These are phyloP conservation scores for Oryzias sinensis DNA, from an alignment of 2,797 vertebrate species.

Conservation along the genomic window DNA sequence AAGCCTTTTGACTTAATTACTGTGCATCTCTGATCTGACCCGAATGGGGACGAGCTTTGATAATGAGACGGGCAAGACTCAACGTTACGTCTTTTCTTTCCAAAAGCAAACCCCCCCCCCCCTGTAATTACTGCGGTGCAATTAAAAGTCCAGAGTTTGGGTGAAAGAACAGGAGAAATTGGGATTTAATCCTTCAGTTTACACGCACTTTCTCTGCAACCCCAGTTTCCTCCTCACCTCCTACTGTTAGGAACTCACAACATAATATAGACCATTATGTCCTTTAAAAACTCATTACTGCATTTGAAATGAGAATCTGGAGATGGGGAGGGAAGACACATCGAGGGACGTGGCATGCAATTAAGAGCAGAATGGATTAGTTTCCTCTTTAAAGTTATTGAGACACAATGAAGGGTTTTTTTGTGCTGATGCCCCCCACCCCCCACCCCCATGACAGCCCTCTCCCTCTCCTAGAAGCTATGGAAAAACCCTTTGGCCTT, in stretches of 20 bases:
- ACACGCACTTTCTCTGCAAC: slow-evolving; percentile 36
- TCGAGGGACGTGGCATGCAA: slow-evolving; percentile 79
- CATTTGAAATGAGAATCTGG: slow-evolving; percentile 75
- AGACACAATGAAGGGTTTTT: slow-evolving; percentile 76
- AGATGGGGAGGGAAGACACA: slow-evolving; percentile 53
- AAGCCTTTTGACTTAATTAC: slow-evolving; percentile 75
- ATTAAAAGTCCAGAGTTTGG: slow-evolving; percentile 80
- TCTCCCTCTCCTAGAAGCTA: slow-evolving; percentile 46
- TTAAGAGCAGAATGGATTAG: slow-evolving; percentile 80
- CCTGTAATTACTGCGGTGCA: slow-evolving; percentile 76
- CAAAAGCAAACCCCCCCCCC: slow-evolving; percentile 47
- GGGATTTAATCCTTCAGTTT: slow-evolving; percentile 76
- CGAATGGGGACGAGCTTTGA: slow-evolving; percentile 59
- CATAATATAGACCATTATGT: slow-evolving; percentile 77
- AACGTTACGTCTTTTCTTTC: slow-evolving; percentile 77
- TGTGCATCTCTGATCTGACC: slow-evolving; percentile 53
- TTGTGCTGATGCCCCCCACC: slow-evolving; percentile 66
- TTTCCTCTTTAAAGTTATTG: slow-evolving; percentile 79
- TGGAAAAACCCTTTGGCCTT: slow-evolving; percentile 66
- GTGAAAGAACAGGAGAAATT: slow-evolving; percentile 76
- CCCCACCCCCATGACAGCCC: slow-evolving; percentile 55
- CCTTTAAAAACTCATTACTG: slow-evolving; percentile 81
- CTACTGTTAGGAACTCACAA: slow-evolving; percentile 63
- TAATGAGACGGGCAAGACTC: slow-evolving; percentile 77
- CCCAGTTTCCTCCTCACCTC: slow-evolving; percentile 32